A percentile compares a stretch with the other conserved stretches of the same genome.
These are phyloP conservation scores for Vultur gryphus DNA, from an alignment of 2,797 vertebrate species.

Conservation along the genomic window DNA sequence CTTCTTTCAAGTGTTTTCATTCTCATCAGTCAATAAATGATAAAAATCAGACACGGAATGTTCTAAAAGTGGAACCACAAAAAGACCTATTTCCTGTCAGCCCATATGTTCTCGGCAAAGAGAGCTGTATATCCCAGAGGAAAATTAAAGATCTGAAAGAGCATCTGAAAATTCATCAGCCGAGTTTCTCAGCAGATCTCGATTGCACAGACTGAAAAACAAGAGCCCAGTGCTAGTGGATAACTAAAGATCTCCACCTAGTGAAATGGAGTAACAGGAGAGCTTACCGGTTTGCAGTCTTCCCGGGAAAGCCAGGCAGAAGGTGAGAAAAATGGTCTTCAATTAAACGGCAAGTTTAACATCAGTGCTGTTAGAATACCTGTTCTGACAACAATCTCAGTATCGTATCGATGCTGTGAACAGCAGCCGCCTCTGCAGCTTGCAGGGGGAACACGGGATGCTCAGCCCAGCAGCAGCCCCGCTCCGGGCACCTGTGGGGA, in stretches of 20 bases:
- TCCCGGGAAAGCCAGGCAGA: background rate
- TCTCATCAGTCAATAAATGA: background rate
- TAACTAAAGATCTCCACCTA: conserved; percentile 61
- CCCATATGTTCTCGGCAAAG: background rate
- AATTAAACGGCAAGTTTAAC: background rate
- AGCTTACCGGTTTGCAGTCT: background rate
- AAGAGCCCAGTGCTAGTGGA: background rate
- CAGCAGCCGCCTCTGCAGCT: background rate
- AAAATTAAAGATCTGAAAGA: conserved; percentile 28
- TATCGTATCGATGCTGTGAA: accelerated
- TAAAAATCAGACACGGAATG: background rate
- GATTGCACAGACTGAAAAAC: background rate
- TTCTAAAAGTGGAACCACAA: background rate
- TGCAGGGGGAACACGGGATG: accelerated
- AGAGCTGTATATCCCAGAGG: background rate
- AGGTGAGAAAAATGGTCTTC: background rate
- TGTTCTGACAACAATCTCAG: background rate
- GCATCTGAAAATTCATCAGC: conserved; percentile 21
- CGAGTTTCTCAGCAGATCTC: background rate
- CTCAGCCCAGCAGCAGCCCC: background rate
- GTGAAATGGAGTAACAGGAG: background rate
- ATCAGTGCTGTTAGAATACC: background rate
- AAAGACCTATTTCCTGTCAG: conserved; percentile 17
- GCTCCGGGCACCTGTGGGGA: accelerated
- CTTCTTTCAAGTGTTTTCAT: background rate